phyloP scores from a whole-genome alignment of 2,888 invertebrate genomes.

The Meta bourneti region DNA sequence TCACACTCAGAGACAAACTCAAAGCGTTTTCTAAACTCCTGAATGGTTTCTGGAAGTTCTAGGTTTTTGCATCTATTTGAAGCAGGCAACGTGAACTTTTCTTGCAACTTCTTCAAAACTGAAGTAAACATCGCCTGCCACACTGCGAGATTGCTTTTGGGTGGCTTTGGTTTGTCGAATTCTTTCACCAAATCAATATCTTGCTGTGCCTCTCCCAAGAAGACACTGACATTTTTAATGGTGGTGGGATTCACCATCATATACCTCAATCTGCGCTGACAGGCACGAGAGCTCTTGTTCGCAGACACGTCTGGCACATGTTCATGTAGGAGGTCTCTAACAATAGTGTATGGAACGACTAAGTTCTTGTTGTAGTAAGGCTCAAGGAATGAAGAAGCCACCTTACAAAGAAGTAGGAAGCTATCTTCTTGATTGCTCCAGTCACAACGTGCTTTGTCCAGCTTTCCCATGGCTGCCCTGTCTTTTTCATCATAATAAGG shows the following conservation, averaged over 20 bases:
- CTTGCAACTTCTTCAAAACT: slow-evolving; percentile 76
- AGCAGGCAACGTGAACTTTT: slow-evolving; percentile 76
- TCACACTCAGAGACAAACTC: slow-evolving; percentile 31
- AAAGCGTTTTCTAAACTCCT: slow-evolving; percentile 63
- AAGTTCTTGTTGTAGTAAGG: slow-evolving; percentile 81
- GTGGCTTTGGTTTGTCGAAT: slow-evolving; percentile 78
- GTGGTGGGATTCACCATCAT: slow-evolving; percentile 85
- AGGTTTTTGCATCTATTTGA: slow-evolving; percentile 45
- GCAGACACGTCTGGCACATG: slow-evolving; percentile 81
- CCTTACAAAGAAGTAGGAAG: slow-evolving; percentile 86
- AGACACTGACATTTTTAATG: slow-evolving; percentile 84
- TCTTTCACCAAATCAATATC: slow-evolving; percentile 82
- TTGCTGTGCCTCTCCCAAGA: slow-evolving; percentile 85
- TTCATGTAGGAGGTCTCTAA: slow-evolving; percentile 80
- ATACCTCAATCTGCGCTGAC: slow-evolving; percentile 85
- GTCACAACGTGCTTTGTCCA: slow-evolving; percentile 83
- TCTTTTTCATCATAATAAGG: slow-evolving; percentile 84
- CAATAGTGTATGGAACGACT: slow-evolving; percentile 79
- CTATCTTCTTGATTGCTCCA: slow-evolving; percentile 88
- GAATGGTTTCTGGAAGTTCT: slow-evolving; percentile 51
- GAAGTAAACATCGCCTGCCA: slow-evolving; percentile 76
- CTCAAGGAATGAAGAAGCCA: slow-evolving; percentile 84
- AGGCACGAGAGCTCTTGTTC: slow-evolving; percentile 87
- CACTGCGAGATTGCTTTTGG: slow-evolving; percentile 74
- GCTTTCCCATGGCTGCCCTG: slow-evolving; percentile 84